phyloP scores from a whole-genome alignment of 2,797 vertebrate species.

The Potorous gilbertii region DNA sequence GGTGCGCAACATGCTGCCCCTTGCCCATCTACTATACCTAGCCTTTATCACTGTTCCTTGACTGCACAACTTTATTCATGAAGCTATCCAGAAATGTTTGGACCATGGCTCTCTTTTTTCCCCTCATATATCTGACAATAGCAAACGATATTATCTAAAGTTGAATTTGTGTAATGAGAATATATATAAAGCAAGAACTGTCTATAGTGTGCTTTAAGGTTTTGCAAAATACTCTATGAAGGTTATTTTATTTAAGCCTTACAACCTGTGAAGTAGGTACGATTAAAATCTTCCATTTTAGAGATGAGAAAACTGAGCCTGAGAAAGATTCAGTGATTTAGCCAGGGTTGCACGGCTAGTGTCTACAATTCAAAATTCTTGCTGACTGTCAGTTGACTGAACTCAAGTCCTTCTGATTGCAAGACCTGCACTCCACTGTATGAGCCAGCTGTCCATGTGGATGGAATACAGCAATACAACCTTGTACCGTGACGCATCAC shows the following conservation, averaged over 20 bases:
- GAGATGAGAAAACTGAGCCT: not conserved
- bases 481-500: not conserved
- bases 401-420: not conserved
- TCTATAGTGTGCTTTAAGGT: not conserved
- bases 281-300: not conserved
- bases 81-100: not conserved
- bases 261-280: not conserved
- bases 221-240: not conserved
- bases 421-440: not conserved
- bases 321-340: not conserved
- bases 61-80: not conserved
- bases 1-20: not conserved
- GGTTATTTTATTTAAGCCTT: not conserved
- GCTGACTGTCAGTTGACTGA: not conserved
- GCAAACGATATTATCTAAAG: not conserved
- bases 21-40: not conserved
- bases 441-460: not conserved
- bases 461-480: not conserved
- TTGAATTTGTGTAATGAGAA: not conserved
- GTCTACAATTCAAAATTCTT: not conserved
- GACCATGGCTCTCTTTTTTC: not conserved
- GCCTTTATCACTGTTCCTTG: not conserved
- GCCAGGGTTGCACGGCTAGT: not conserved
- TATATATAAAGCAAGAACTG: not conserved
- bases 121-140: not conserved